phyloP scores from a whole-genome alignment of 1,140 invertebrate genomes.

The Cyphomyrmex costatus region DNA sequence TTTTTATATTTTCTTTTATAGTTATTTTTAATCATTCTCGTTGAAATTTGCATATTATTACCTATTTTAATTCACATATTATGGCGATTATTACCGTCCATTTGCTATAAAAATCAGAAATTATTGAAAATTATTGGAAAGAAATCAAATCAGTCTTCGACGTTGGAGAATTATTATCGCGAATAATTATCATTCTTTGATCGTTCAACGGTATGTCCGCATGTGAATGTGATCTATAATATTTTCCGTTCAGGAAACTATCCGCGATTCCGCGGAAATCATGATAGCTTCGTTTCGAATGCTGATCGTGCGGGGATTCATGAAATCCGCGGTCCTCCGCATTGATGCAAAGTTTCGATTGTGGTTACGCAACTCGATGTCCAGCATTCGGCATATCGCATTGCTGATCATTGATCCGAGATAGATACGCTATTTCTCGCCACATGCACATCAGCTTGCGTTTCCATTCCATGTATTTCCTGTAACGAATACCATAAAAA shows the following conservation, averaged over 20 bases:
- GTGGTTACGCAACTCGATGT: constrained; percentile 72
- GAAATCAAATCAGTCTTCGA: background rate
- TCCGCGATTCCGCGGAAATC: constrained; percentile 40
- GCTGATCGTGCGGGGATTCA: constrained; percentile 71
- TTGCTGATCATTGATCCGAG: constrained; percentile 66
- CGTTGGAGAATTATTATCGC: constrained; percentile 7
- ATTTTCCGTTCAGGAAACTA: constrained; percentile 29
- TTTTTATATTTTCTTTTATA: background rate
- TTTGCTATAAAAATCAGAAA: background rate
- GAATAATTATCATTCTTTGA: constrained; percentile 29
- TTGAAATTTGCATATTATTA: background rate
- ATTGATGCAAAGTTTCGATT: constrained; percentile 75
- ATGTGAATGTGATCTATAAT: background rate
- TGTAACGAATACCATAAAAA: constrained; percentile 16
- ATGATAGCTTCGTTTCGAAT: constrained; percentile 64
- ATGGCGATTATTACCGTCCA: background rate
- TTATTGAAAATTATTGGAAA: background rate
- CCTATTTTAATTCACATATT: background rate
- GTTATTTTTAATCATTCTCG: background rate
- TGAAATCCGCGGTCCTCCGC: constrained; percentile 73
- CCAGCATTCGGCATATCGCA: constrained; percentile 58
- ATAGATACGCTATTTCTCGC: constrained; percentile 51
- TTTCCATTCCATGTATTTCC: constrained; percentile 38
- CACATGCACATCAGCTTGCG: constrained; percentile 14
- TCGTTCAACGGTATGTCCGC: background rate